Evolutionary conservation across 2,113 vertebrate genomes (phyloP), one percentile per base, ranked within the genome.

Genomic region (Donacobius atricapilla): DNA sequence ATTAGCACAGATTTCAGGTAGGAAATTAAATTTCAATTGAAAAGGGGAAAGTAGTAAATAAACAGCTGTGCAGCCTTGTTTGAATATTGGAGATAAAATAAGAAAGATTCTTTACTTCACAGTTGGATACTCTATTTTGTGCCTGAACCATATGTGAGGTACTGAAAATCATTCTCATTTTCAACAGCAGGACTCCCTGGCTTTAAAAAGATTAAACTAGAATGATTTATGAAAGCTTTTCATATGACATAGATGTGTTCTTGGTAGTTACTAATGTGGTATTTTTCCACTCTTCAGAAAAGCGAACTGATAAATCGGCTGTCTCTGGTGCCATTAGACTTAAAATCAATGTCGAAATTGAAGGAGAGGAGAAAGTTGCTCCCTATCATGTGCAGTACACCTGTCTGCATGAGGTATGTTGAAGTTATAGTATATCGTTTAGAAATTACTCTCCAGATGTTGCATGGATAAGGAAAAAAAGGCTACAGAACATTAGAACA

Each of bases 321-420:
- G 99, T 99, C 14, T 99, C 99, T 61, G 99, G 99, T 17, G 99
- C 99, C 81, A 99, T 99, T 93, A 97, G 99, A 81, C 93, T 99
- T 87, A 99, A 99, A 98, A 99, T 99, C 98, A 99, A 98, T 9
- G 99, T 99, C 90, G 99, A 99, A 96, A 99, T 99, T 97, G 99
- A 99, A 97, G 99, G 99, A 82, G 99, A 99, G 81, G 99, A 99
- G 96, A 99, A 99, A 7, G 99, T 99, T 85, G 99, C 99, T 83
- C 99, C 99, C 7, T 99, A 99, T 80, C 99, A 99, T 8, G 96
- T 99, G 91, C 99, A 99, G 70, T 99, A 99, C 81, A 99, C 99
- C n/a, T 99, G 99, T 97, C 98, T 99, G 77, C 99, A 99, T 39
- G 99, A 99, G 99, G 99, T 99, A 97, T 92, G 76, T 82, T 73